Conservation (phyloP, 1,140 invertebrate species). For the Meloidogyne floridensis region DNA sequence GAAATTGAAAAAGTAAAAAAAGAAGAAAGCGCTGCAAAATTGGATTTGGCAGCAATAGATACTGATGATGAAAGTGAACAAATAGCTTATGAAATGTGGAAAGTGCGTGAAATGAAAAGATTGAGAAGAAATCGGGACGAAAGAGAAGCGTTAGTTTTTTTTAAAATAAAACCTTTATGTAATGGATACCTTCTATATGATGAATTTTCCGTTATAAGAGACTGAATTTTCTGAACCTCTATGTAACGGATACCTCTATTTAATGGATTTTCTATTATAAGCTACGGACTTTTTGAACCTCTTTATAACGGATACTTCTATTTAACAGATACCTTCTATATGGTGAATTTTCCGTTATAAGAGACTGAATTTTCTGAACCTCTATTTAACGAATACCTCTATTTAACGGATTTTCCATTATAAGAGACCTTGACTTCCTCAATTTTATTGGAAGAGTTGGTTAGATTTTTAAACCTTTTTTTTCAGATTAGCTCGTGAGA, state of each 20-base stretch:
- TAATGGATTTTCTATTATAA: no score
- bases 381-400: background rate
- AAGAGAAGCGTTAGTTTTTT: conserved; percentile 77
- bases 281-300: no score
- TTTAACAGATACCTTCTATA: no score
- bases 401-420: background rate
- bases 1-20: conserved; percentile 71
- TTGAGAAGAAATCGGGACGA: conserved; percentile 94
- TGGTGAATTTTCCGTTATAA: no score
- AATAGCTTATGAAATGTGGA: conserved; percentile 92
- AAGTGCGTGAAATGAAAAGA: conserved; percentile 89
- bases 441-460: no score
- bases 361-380: no score
- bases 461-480: background rate
- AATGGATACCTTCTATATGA: background rate
- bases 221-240: no score
- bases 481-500: conserved; percentile 74
- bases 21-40: conserved; percentile 48
- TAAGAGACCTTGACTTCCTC: no score
- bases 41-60: conserved; percentile 79
- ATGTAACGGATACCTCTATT: no score
- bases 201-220: background rate
- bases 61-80: conserved; percentile 98
- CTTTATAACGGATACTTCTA: no score
- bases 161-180: background rate